phyloP scores from a whole-genome alignment of 2,797 vertebrate genomes.

The Gymnoscopelus braueri region DNA sequence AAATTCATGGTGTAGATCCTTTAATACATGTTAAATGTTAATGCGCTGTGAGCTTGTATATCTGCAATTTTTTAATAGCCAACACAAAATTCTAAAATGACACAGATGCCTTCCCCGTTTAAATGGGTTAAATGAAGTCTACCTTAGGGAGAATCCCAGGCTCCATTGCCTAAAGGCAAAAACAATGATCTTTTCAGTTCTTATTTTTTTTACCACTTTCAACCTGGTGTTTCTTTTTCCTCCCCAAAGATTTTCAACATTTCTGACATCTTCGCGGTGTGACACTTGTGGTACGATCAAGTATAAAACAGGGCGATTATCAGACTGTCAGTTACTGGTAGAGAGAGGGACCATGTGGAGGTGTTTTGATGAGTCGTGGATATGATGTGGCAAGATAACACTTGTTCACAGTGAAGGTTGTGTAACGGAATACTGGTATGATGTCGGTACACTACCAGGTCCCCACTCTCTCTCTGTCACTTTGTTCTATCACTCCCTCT shows the following conservation, averaged over 20 bases:
- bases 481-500: conserved; percentile 35
- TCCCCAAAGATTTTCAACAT: too few species aligned
- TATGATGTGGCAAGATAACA: conserved; percentile 25
- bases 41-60: too few species aligned
- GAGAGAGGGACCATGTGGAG: conserved; percentile 30
- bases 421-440: conserved; percentile 30
- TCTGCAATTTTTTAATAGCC: too few species aligned
- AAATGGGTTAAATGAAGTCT: neutral
- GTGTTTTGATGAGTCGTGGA: conserved; percentile 35
- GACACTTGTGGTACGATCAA: too few species aligned
- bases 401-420: neutral
- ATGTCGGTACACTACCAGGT: conserved; percentile 47
- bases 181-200: too few species aligned
- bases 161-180: neutral
- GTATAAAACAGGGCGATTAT: neutral
- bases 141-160: conserved; percentile 20
- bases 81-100: too few species aligned
- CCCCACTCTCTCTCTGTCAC: conserved; percentile 45
- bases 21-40: too few species aligned
- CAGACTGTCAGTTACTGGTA: conserved; percentile 25
- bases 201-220: too few species aligned
- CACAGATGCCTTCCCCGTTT: too few species aligned
- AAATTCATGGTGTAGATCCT: too few species aligned
- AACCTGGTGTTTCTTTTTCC: too few species aligned
- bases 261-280: too few species aligned